Evolutionary conservation across 2,888 invertebrate genomes (phyloP).

Genomic region (Zootermopsis nevadensis): DNA sequence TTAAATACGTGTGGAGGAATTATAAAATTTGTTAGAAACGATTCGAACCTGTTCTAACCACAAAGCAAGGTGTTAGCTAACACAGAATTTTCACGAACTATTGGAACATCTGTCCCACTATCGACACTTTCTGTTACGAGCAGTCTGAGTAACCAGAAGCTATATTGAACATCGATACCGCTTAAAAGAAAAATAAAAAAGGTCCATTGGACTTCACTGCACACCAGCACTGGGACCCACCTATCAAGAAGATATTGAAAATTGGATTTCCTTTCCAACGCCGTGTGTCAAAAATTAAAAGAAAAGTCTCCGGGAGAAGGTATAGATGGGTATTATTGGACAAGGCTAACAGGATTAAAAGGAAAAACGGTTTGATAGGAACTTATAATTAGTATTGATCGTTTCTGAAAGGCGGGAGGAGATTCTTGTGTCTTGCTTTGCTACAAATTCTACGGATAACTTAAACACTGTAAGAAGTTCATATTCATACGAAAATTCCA

Average conservation of each 20-base stretch:
- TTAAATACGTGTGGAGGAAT: not conserved
- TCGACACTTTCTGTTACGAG: not conserved
- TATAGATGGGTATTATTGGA: not conserved
- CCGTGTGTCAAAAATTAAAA: conserved; percentile 28
- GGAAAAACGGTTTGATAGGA: not conserved
- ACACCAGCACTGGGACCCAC: not conserved
- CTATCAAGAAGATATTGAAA: conserved; percentile 38
- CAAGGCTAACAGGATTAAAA: not conserved
- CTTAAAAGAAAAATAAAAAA: conserved; percentile 18
- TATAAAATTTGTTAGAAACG: too few relatives aligned
- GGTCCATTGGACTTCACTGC: conserved; percentile 12
- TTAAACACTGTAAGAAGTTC: not conserved
- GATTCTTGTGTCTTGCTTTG: not conserved
- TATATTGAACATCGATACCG: conserved; percentile 38
- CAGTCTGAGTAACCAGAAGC: not conserved
- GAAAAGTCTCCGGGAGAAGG: not conserved
- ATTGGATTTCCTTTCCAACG: conserved; percentile 36
- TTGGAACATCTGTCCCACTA: not conserved
- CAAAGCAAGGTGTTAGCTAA: conserved; percentile 7
- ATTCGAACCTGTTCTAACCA: not conserved
- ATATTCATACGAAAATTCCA: too few relatives aligned
- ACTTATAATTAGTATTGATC: conserved; percentile 13
- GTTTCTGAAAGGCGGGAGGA: not conserved
- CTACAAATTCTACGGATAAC: not conserved
- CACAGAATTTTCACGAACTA: too few relatives aligned